Evolutionary conservation across 2,797 vertebrate species (phyloP), one percentile per base, ranked within the genome.

Genomic region (Protosalanx chinensis): DNA sequence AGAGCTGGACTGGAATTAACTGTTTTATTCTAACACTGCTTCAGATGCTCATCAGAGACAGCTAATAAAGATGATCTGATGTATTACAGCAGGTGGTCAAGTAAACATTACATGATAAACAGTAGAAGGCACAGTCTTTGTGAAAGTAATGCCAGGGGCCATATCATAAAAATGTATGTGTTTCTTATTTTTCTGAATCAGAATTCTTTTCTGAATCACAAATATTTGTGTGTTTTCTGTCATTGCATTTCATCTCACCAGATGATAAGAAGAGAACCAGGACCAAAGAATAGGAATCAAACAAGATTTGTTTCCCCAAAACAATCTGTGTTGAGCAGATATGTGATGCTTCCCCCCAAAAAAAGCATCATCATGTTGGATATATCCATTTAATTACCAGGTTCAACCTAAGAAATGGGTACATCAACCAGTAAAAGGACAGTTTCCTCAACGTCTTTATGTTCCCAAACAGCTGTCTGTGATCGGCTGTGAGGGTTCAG

Each of bases 391-490:
- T 10, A 3, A 20, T 58, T 18, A 18, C 20, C 10, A 23, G n/a
- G 12, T 27, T 27, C 58, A 23, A 23, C 20, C 20, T 10, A 23
- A 7, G 27, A 8, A 2, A 57, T 57, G 20, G 56, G 20, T 57
- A 3, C 20, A 20, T 23, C 56, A 57, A n/a, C 18, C n/a, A 29
- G 51, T 27, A 23, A 23, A 59, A 27, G 7, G 33, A 23, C 33
- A 62, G 41, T 6, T 23, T 58, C n/a, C 7, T 20, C 20, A 23
- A 58, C 16, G 32, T 37, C 13, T 77, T 64, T n/a, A 10, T 74
- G 68, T 80, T 81, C 33, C 6, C 64, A 23, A 12, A 16, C 30
- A 71, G 46, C 75, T 72, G 57, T 32, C 64, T 64, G 71, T 61
- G 77, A 35, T 78, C 23, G 73, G 57, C 67, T 71, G 3, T 27